Percentiles rank a stretch among this genome's conserved stretches.
These are phyloP conservation scores for Myrmecophaga tridactyla DNA, from an alignment of 2,113 vertebrate genomes.

Conservation along the genomic window DNA sequence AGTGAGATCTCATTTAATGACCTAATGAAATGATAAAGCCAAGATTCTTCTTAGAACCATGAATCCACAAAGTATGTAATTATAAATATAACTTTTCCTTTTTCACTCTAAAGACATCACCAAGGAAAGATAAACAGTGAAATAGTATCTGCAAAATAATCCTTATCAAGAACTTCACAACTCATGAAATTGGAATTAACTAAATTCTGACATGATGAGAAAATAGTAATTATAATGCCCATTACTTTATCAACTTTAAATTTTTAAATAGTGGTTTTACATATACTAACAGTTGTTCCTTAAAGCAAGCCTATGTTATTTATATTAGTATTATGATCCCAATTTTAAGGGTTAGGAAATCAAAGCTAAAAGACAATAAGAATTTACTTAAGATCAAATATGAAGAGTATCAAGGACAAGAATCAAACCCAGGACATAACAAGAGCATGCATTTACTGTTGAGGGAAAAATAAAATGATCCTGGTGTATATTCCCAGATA, in stretches of 20 bases:
- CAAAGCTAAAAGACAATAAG: not conserved
- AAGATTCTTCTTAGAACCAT: constrained; percentile 49
- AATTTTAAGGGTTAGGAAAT: not conserved
- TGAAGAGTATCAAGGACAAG: not conserved
- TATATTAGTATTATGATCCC: not conserved
- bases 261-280: not conserved
- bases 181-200: constrained; percentile 33
- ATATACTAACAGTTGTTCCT: not conserved
- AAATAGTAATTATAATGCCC: constrained; percentile 26
- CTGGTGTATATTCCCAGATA: not conserved
- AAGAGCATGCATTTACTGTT: not conserved
- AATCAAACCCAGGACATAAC: not conserved
- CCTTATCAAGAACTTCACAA: constrained; percentile 5
- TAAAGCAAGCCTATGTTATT: not conserved
- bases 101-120: constrained; percentile 38
- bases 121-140: constrained; percentile 41
- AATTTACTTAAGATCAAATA: not conserved
- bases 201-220: not conserved
- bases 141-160: constrained; percentile 22
- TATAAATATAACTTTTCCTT: constrained; percentile 23
- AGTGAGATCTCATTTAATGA: not conserved
- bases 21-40: constrained; percentile 37
- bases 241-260: not conserved
- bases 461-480: not conserved
- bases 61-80: constrained; percentile 54